A percentile compares a stretch with the other conserved stretches of the same genome.
phyloP scores from a whole-genome alignment of 2,888 invertebrate genomes.

The Caenorhabditis sp. region DNA sequence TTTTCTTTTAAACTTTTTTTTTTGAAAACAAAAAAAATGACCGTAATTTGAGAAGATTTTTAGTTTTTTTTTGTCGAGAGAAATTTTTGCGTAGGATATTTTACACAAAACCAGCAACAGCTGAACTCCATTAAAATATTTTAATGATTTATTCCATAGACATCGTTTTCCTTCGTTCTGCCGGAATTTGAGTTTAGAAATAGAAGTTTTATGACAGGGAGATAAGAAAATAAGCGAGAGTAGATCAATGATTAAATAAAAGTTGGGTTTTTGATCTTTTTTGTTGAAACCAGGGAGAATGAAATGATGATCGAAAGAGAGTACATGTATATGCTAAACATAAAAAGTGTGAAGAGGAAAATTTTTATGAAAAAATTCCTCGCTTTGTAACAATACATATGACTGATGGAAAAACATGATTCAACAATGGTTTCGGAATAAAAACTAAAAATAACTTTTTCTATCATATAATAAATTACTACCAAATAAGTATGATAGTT shows the following conservation, averaged over 20 bases:
- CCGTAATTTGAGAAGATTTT: neutral
- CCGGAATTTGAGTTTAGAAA: too few relatives aligned
- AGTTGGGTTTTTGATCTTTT: neutral
- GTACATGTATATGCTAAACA: too few relatives aligned
- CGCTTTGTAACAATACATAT: too few relatives aligned
- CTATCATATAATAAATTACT: too few relatives aligned
- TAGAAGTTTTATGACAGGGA: neutral
- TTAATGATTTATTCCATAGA: neutral
- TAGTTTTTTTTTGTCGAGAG: neutral
- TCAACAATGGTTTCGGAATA: too few relatives aligned
- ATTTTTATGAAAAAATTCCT: too few relatives aligned
- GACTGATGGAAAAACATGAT: too few relatives aligned
- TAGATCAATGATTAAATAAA: neutral
- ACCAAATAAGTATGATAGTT: too few relatives aligned
- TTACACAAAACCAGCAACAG: neutral
- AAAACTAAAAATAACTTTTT: too few relatives aligned
- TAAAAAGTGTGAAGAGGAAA: too few relatives aligned
- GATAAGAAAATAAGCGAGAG: neutral
- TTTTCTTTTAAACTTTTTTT: neutral
- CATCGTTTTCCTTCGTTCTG: too few relatives aligned
- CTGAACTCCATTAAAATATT: neutral
- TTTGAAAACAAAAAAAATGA: neutral
- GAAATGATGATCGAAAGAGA: too few relatives aligned
- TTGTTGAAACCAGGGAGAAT: neutral
- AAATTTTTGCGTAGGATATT: neutral